Conservation (phyloP, 2,113 vertebrate genomes). For the Pelodiscus sinensis region DNA sequence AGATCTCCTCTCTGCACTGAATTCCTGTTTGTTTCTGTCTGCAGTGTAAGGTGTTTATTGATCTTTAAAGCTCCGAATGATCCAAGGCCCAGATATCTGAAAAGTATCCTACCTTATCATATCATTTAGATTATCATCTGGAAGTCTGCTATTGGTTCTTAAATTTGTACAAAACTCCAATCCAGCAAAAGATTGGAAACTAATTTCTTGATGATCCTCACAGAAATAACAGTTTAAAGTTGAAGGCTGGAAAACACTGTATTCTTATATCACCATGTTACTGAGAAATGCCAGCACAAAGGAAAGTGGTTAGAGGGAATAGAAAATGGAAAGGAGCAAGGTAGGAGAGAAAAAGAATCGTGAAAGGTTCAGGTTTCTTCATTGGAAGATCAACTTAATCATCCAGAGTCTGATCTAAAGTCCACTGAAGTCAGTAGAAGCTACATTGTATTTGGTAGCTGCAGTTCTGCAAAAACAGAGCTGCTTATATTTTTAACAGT, state of each 20-base stretch:
- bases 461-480: neutral
- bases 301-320: rapidly evolving
- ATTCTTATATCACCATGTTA: neutral
- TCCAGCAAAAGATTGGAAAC: neutral
- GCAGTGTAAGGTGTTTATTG: neutral
- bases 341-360: neutral
- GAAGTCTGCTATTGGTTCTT: neutral
- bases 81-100: neutral
- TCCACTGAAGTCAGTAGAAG: neutral
- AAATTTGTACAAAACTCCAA: neutral
- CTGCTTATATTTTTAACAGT: neutral
- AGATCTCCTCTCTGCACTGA: neutral
- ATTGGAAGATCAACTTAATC: neutral
- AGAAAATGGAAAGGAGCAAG: neutral
- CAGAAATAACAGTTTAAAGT: neutral
- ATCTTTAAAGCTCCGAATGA: neutral
- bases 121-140: neutral
- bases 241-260: neutral
- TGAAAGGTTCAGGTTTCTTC: neutral
- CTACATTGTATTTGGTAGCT: neutral
- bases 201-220: neutral
- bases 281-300: rapidly evolving
- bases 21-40: neutral
- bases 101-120: neutral
- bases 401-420: neutral